These are phyloP conservation scores for Mesitornis unicolor DNA, from an alignment of 2,113 vertebrate genomes.

Conservation along the genomic window DNA sequence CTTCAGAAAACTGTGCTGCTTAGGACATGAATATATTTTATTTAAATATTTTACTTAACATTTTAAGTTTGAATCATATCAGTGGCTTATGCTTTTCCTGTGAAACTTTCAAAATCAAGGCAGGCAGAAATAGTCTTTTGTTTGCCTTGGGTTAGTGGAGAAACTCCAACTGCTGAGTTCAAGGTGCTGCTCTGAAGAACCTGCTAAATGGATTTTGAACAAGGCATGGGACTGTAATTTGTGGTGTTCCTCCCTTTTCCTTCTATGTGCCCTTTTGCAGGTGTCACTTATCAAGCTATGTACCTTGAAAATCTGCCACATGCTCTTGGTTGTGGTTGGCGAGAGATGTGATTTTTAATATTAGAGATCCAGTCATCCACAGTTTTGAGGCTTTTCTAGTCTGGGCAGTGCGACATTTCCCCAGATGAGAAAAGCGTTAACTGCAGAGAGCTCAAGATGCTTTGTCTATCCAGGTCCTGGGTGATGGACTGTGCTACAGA, in stretches of 20 bases:
- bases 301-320: neutral
- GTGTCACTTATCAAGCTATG: neutral
- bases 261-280: neutral
- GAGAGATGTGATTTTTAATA: slow-evolving; percentile 18
- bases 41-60: neutral
- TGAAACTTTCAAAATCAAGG: neutral
- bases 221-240: neutral
- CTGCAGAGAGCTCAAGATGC: neutral
- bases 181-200: neutral
- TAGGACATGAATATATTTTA: neutral
- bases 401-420: neutral
- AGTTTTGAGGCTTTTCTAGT: neutral
- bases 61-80: neutral
- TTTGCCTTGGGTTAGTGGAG: neutral
- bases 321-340: neutral
- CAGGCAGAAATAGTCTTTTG: neutral
- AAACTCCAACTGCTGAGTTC: neutral
- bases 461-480: neutral
- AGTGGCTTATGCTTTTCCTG: neutral
- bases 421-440: neutral
- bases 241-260: neutral
- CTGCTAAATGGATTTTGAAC: neutral
- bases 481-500: neutral
- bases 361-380: neutral
- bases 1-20: neutral